Conservation (phyloP, 2,888 invertebrate species). For the Melieria crassipennis region DNA sequence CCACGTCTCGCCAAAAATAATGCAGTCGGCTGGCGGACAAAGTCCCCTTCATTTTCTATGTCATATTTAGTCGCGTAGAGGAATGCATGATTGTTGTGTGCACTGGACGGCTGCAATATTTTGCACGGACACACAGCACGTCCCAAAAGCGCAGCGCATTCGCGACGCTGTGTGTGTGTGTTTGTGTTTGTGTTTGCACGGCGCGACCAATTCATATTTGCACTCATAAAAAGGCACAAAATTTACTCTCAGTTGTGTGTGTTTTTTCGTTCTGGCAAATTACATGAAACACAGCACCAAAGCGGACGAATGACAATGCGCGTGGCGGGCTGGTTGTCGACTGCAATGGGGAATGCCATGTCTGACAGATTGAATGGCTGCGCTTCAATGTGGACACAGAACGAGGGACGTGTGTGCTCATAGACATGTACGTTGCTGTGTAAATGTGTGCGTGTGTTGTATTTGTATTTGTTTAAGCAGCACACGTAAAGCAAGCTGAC, state of each 20-base stretch:
- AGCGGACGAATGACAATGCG: too few species aligned
- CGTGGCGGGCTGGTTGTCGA: not conserved
- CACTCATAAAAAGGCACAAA: constrained; percentile 27
- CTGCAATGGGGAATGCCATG: not conserved
- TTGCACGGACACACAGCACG: too few species aligned
- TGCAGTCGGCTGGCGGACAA: too few species aligned
- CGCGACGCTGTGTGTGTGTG: too few species aligned
- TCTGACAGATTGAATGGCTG: not conserved
- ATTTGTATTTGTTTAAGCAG: not conserved
- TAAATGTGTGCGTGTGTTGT: not conserved
- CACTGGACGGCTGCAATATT: too few species aligned
- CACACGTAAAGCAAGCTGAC: not conserved
- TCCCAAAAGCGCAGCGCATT: too few species aligned
- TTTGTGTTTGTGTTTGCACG: too few species aligned
- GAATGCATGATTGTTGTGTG: too few species aligned
- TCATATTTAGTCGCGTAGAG: too few species aligned
- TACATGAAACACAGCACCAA: too few species aligned
- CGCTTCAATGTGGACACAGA: not conserved
- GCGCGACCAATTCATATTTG: constrained; percentile 29
- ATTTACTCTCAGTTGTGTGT: constrained; percentile 19
- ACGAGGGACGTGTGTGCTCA: not conserved
- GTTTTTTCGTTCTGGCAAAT: not conserved
- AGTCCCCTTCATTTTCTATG: too few species aligned
- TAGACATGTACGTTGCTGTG: not conserved
- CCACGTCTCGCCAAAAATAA: too few species aligned